Conservation (phyloP, 2,888 invertebrate species). For the Stegana nigrithorax region DNA sequence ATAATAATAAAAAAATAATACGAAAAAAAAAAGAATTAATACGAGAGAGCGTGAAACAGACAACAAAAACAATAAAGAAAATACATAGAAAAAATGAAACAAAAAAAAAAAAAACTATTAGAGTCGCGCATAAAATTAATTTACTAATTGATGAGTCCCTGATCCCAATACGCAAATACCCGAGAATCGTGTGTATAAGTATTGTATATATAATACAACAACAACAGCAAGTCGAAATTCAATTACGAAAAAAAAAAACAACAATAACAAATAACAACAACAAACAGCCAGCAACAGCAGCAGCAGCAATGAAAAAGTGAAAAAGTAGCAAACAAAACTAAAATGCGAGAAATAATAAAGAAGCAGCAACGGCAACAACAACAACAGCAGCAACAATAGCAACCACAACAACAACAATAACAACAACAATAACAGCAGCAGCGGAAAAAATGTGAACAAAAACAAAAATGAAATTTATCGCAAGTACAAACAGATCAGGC, state of each 20-base stretch:
- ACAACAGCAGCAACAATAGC: background rate
- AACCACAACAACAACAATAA: background rate
- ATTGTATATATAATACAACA: conserved; percentile 7
- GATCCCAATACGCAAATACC: conserved; percentile 67
- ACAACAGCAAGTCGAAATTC: conserved; percentile 16
- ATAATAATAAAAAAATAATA: background rate
- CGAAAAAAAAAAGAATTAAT: background rate
- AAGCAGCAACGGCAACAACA: background rate
- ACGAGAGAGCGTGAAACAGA: conserved; percentile 32
- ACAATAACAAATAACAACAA: background rate
- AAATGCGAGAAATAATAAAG: conserved; percentile 10
- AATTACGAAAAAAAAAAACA: conserved; percentile 15
- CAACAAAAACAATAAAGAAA: conserved; percentile 21
- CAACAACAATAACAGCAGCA: too few relatives aligned
- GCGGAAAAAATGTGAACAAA: conserved; percentile 1
- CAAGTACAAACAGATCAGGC: conserved; percentile 18
- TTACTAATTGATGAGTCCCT: conserved; percentile 67
- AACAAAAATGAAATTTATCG: conserved; percentile 17
- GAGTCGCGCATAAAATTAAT: conserved; percentile 63
- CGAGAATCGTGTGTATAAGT: conserved; percentile 31
- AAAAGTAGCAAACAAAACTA: conserved; percentile 6
- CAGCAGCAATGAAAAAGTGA: background rate
- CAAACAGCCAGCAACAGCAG: too few relatives aligned
- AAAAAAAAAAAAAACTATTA: conserved; percentile 37
- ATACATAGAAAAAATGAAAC: conserved; percentile 19